Base-by-base conservation (phyloP, 1,140 invertebrate species). In the Aphaenogaster floridana region DNA sequence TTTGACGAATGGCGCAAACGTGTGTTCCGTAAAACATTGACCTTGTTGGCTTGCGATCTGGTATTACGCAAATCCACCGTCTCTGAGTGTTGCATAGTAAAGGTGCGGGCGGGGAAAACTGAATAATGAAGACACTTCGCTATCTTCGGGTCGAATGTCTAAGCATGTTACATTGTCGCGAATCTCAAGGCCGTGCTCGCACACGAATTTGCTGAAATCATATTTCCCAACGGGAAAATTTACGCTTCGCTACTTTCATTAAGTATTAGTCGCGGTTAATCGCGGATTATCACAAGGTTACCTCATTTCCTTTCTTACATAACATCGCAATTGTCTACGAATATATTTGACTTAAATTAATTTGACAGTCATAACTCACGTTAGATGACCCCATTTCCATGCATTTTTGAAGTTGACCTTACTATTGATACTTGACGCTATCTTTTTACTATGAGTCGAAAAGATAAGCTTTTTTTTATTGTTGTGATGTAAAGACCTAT, bases 1-100 rank as follows among this genome's bases (percentile, higher is more conserved):
- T 52, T 84, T 61, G 52, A 76, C 48, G 59, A 86, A 84, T 66
- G 61, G 45, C 34, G 63, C 69, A 71, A 89, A 87, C 36, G 64
- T 79, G 71, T 77, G 72, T 77, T 59, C n/a, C 8, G 42, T 21
- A 59, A 90, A 90, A 59, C 48, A 90, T 72, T 83, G 85, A 90
- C 89, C 86, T 90, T 76, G 52, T 90, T 90, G 88, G 89, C 86
- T 61, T 48, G 17, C 45, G 79, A 76, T 61, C 34, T 15, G 66
- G 42, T 69, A 76, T 90, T 90, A 90, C 72, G 88, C 72, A 87
- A 90, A 90, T 79, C 9, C 39, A 54, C 59, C 52, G 52, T 68
- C 36, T 68, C 81, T 68, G 11, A 39, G 4, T 68, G 13, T 80
- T 80, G 52, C 36, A 54, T 21, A 42, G 48, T 59, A 42, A 69